phyloP scores from a whole-genome alignment of 2,113 vertebrate genomes.

The Pterocles burchelli region DNA sequence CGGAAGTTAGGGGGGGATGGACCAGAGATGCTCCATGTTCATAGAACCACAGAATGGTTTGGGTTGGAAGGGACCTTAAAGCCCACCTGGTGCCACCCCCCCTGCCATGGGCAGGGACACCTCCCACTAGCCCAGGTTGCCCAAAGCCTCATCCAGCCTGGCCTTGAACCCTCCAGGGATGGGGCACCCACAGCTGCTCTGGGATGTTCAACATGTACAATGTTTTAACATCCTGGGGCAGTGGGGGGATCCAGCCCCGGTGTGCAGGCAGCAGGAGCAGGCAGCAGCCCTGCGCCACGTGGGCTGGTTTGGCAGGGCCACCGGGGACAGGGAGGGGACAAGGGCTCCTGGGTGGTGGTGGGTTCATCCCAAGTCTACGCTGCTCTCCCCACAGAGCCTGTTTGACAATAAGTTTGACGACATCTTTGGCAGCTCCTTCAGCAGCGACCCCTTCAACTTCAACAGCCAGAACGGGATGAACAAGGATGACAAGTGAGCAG shows the following conservation, averaged over 20 bases:
- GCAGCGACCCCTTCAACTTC: conserved; percentile 93
- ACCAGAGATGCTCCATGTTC: not conserved
- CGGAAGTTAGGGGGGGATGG: not conserved
- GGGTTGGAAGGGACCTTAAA: no score
- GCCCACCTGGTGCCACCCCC: no score
- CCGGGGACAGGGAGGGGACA: rapidly evolving
- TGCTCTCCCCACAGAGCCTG: conserved; percentile 71
- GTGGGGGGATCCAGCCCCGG: rapidly evolving
- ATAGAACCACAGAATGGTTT: no score
- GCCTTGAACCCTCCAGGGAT: no score
- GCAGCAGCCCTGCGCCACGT: not conserved
- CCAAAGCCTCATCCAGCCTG: no score
- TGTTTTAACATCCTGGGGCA: not conserved
- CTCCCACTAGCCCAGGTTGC: no score
- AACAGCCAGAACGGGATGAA: conserved; percentile 93
- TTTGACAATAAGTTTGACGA: conserved; percentile 93
- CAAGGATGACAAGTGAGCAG: conserved; percentile 92
- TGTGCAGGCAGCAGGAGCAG: not conserved
- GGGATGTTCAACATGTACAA: not conserved
- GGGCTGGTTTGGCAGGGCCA: rapidly evolving
- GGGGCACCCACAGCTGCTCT: no score
- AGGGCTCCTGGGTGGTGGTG: not conserved
- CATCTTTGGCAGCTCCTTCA: conserved; percentile 90
- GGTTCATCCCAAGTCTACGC: not conserved
- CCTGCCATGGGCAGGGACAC: no score